Evolutionary conservation across 2,888 invertebrate species (phyloP).

Genomic region (Archips crataeganus): DNA sequence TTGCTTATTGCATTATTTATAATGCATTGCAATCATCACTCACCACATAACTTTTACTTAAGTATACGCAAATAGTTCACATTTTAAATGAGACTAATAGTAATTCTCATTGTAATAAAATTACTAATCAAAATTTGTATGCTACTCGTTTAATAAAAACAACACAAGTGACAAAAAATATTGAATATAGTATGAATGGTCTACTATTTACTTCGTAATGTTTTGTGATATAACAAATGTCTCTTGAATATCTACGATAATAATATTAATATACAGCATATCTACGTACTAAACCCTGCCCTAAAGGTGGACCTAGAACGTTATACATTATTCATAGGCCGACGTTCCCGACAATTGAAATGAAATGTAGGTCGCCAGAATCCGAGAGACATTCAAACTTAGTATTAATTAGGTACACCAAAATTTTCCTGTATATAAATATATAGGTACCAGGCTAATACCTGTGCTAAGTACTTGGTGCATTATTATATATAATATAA

Average conservation of each 20-base stretch:
- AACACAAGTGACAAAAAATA: background rate
- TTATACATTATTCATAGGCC: constrained; percentile 37
- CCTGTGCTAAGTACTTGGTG: too few species aligned
- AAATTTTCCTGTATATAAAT: constrained; percentile 10
- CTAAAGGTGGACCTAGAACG: constrained; percentile 25
- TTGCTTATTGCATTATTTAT: too few species aligned
- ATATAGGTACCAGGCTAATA: too few species aligned
- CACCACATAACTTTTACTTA: too few species aligned
- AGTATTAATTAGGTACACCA: background rate
- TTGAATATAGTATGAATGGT: too few species aligned
- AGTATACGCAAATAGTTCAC: too few species aligned
- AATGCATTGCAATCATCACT: too few species aligned
- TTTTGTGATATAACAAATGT: background rate
- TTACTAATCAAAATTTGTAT: background rate
- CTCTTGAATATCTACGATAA: background rate
- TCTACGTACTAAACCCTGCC: background rate
- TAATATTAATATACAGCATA: background rate
- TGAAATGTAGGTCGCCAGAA: constrained; percentile 36
- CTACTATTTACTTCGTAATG: background rate
- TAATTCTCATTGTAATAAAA: too few species aligned
- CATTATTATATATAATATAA: background rate
- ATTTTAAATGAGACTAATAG: too few species aligned
- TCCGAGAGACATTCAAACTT: constrained; percentile 20
- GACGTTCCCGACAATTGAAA: constrained; percentile 23
- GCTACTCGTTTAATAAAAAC: background rate